These are phyloP conservation scores for Teleopsis dalmanni DNA, from an alignment of 1,140 invertebrate species.

Conservation along the genomic window DNA sequence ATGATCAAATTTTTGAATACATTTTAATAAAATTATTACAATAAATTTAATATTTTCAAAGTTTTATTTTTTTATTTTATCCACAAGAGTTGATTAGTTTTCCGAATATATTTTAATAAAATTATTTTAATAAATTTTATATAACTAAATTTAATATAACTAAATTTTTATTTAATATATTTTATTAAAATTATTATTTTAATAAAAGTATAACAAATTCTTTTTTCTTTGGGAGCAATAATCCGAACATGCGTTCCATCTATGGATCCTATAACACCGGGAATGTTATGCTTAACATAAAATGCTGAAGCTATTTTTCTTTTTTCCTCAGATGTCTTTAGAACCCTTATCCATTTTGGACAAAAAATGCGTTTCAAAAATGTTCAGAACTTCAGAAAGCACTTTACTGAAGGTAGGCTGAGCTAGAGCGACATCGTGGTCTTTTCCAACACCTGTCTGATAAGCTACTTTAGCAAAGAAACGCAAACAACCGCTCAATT, in stretches of 20 bases:
- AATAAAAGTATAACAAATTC: too few species aligned
- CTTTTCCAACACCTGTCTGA: constrained; percentile 8
- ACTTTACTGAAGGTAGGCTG: too few species aligned
- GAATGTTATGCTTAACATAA: background rate
- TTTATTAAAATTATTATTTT: too few species aligned
- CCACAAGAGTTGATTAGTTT: too few species aligned
- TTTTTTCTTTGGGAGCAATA: constrained; percentile 4
- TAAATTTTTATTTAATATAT: too few species aligned
- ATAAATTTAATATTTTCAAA: too few species aligned
- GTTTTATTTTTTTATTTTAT: too few species aligned
- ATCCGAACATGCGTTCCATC: constrained; percentile 9
- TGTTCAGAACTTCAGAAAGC: background rate
- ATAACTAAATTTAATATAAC: too few species aligned
- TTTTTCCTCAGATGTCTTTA: constrained; percentile 2
- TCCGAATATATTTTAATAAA: too few species aligned
- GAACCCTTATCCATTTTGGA: background rate
- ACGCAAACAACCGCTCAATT: background rate
- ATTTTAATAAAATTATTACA: too few species aligned
- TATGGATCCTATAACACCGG: background rate
- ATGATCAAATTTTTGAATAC: too few species aligned
- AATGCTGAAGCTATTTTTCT: background rate
- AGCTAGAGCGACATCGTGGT: constrained; percentile 3
- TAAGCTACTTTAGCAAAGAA: constrained; percentile 7
- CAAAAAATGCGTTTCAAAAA: background rate
- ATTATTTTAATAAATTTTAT: too few species aligned